A percentile compares a stretch with the other conserved stretches of the same genome.
These are phyloP conservation scores for Vireo griseus DNA, from an alignment of 2,797 vertebrate genomes.

Conservation along the genomic window DNA sequence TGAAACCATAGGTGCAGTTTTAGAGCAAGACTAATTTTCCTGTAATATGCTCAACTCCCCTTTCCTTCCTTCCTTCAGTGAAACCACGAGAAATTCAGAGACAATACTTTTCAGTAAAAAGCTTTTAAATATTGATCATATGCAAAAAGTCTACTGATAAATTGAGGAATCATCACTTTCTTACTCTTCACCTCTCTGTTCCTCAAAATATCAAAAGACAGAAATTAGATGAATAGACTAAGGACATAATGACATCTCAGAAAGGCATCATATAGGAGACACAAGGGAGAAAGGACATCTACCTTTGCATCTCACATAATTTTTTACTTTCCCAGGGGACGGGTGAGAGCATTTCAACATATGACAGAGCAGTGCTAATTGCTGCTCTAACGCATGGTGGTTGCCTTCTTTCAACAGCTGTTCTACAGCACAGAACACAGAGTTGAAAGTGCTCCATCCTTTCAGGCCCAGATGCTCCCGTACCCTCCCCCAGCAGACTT, in stretches of 20 bases:
- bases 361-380: constrained; percentile 17
- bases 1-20: constrained; percentile 40
- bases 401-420: constrained; percentile 49
- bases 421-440: not conserved
- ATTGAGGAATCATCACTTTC: not conserved
- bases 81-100: not conserved
- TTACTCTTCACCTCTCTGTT: not conserved
- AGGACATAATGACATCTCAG: not conserved
- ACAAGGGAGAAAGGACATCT: not conserved
- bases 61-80: not conserved
- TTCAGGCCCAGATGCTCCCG: constrained; percentile 39
- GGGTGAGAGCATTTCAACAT: not conserved
- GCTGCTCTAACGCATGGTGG: not conserved
- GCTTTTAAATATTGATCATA: not conserved
- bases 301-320: not conserved
- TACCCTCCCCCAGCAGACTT: constrained; percentile 15
- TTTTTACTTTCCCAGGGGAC: not conserved
- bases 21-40: not conserved
- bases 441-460: constrained; percentile 44
- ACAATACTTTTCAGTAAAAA: not conserved
- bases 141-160: not conserved
- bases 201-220: not conserved
- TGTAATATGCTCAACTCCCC: not conserved
- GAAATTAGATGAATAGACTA: not conserved
- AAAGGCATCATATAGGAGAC: not conserved